Evolutionary conservation across 2,797 vertebrate species (phyloP).

Genomic region (Gouania willdenowi): DNA sequence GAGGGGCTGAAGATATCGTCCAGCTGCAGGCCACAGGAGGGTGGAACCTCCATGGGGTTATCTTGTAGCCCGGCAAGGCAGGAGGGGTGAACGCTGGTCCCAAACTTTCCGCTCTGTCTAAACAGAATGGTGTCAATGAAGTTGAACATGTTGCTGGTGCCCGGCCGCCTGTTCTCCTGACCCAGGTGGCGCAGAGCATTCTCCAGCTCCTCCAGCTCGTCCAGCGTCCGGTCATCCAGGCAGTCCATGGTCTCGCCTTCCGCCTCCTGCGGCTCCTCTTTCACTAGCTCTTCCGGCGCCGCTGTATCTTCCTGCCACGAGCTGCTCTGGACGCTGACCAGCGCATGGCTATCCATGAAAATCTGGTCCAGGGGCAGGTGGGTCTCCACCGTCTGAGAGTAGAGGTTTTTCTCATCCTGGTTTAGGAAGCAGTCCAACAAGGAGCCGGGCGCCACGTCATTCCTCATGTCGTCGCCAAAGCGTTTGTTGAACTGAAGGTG

Average conservation of each 20-base stretch:
- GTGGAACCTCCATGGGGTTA: neutral
- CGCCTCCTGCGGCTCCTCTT: conserved; percentile 52
- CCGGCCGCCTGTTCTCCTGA: conserved; percentile 21
- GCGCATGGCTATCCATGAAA: conserved; percentile 65
- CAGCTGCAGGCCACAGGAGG: no score
- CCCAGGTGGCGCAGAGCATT: conserved; percentile 59
- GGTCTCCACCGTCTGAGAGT: conserved; percentile 20
- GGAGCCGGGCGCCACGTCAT: conserved; percentile 38
- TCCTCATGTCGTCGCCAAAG: conserved; percentile 8
- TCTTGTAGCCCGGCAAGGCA: conserved; percentile 19
- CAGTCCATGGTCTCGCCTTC: conserved; percentile 60
- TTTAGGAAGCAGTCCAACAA: conserved; percentile 69
- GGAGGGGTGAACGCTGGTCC: neutral
- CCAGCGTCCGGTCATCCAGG: conserved; percentile 56
- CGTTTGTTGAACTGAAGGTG: conserved; percentile 42
- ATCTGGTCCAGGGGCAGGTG: conserved; percentile 54
- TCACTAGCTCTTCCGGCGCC: conserved; percentile 9
- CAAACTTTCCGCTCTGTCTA: conserved; percentile 39
- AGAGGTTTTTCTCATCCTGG: conserved; percentile 62
- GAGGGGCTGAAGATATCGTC: conserved; percentile 50
- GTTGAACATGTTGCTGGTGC: conserved; percentile 54
- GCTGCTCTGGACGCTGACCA: conserved; percentile 57
- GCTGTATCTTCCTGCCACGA: conserved; percentile 28
- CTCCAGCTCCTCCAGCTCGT: conserved; percentile 68
- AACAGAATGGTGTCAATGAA: conserved; percentile 63